Conservation (phyloP, 2,113 vertebrate genomes). For the Sinosuthora webbiana region DNA sequence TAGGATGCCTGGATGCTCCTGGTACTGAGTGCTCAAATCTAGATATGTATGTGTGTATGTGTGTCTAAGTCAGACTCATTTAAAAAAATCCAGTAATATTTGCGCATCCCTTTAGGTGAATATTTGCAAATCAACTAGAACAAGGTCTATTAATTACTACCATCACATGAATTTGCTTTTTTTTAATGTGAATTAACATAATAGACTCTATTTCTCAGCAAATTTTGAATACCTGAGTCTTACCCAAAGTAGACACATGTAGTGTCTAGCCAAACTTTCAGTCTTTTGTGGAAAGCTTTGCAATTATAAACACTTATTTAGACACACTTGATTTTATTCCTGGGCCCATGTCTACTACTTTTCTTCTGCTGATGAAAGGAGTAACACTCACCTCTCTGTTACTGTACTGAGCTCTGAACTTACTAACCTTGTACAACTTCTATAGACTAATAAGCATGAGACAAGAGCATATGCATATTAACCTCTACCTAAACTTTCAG, state of each 20-base stretch:
- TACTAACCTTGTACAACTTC: background rate
- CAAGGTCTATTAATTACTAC: background rate
- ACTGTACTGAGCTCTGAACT: background rate
- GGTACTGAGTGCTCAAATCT: background rate
- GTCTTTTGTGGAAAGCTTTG: background rate
- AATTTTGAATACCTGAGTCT: background rate
- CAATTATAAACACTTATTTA: background rate
- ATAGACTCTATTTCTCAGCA: background rate
- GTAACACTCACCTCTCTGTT: background rate
- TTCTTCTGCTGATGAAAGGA: background rate
- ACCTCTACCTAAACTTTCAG: background rate
- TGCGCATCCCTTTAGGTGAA: background rate
- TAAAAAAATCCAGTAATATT: background rate
- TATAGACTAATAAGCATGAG: background rate
- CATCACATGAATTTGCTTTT: background rate
- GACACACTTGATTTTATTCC: background rate
- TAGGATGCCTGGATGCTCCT: background rate
- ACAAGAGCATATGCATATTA: background rate
- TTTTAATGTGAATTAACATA: background rate
- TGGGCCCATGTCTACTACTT: background rate
- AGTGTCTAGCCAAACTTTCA: background rate
- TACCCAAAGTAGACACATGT: background rate
- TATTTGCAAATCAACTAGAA: background rate
- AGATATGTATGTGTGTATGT: background rate
- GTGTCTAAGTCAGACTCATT: background rate